Conservation (phyloP, 2,888 invertebrate species). For the Trisateles emortualis region DNA sequence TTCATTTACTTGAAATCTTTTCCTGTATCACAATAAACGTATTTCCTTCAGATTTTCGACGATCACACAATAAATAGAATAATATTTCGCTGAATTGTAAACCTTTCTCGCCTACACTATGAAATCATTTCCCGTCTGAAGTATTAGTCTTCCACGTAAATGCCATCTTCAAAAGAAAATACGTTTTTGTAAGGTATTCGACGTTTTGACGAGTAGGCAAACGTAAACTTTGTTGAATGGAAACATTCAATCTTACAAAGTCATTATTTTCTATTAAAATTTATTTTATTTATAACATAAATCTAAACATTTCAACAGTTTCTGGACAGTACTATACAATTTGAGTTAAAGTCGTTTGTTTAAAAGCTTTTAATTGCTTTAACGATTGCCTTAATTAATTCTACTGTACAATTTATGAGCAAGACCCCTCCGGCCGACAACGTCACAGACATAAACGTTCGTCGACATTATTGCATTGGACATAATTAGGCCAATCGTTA, state of each 20-base stretch:
- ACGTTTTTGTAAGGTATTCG: slow-evolving; percentile 11
- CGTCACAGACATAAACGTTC: slow-evolving; percentile 8
- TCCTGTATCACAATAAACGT: slow-evolving; percentile 29
- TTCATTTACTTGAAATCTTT: slow-evolving; percentile 33
- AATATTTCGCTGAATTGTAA: slow-evolving; percentile 40
- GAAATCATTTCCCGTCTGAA: slow-evolving; percentile 23
- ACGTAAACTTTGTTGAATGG: slow-evolving; percentile 4
- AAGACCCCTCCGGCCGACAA: background rate
- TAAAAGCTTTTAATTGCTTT: background rate
- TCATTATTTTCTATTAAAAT: background rate
- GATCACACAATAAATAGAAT: slow-evolving; percentile 39
- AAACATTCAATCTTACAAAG: background rate
- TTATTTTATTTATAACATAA: background rate
- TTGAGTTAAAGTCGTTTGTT: background rate
- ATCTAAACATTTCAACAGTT: slow-evolving; percentile 1
- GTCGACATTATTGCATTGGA: slow-evolving; percentile 11
- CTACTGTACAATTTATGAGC: background rate
- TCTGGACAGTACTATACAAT: background rate
- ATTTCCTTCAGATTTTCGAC: slow-evolving; percentile 36
- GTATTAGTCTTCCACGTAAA: slow-evolving; percentile 35
- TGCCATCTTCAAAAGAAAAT: slow-evolving; percentile 38
- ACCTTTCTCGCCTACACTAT: slow-evolving; percentile 21
- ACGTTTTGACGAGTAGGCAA: slow-evolving; percentile 17
- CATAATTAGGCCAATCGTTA: slow-evolving; percentile 7
- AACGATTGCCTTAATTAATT: background rate